phyloP scores from a whole-genome alignment of 2,797 vertebrate genomes.

The Sebastes jordani region DNA sequence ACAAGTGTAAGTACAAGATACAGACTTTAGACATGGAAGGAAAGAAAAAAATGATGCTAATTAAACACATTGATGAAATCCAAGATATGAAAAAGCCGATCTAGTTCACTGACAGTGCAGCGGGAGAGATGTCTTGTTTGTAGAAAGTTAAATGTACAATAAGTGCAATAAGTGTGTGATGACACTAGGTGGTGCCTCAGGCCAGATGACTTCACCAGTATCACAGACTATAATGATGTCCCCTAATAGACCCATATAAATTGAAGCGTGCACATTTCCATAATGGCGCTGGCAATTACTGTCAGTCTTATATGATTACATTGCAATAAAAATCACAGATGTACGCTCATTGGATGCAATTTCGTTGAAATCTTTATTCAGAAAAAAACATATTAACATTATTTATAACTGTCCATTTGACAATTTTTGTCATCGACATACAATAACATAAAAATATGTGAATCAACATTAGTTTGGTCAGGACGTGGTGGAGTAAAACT shows the following conservation, averaged over 20 bases:
- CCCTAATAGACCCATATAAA: not conserved
- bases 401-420: constrained; percentile 79
- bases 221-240: not conserved
- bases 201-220: not conserved
- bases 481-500: constrained; percentile 56
- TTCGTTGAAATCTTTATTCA: constrained; percentile 84
- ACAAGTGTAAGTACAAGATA: not conserved
- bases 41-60: not conserved
- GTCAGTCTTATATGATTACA: constrained; percentile 3
- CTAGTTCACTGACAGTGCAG: not conserved
- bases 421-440: constrained; percentile 72
- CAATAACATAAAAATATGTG: constrained; percentile 79
- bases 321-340: constrained; percentile 58
- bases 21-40: not conserved
- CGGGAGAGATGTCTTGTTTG: not conserved
- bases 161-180: not conserved
- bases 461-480: constrained; percentile 66
- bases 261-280: constrained; percentile 4
- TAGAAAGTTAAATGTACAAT: not conserved
- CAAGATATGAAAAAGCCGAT: not conserved
- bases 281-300: constrained; percentile 7
- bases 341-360: constrained; percentile 76
- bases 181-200: constrained; percentile 56
- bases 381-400: constrained; percentile 82
- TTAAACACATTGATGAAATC: not conserved